Evolutionary conservation across 2,888 invertebrate species (phyloP), one percentile per base, ranked within the genome.

Genomic region (Diaphora mendica): DNA sequence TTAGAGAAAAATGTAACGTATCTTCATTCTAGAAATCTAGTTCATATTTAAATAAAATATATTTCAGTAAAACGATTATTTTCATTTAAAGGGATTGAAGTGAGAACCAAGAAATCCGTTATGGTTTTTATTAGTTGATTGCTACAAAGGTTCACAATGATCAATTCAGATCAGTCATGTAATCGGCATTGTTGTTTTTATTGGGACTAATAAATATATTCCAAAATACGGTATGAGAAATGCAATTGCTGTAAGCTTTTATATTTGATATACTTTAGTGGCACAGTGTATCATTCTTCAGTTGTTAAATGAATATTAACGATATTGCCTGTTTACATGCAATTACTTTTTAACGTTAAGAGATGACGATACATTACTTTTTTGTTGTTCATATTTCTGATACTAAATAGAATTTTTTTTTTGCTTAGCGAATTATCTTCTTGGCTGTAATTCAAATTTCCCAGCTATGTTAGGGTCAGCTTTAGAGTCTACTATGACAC

Each of bases 1-100:
- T 13, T 55, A 73, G 35, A 75, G 59, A 72, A 82, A 80, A 74
- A 76, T 77, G 59, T 44, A 44, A 51, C 51, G 51, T 33, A 68
- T 72, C 35, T 59, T 65, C 20, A 39, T 33, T 70, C 23, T 30
- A 51, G 5, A 3, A 68, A 67, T 33, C 67, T 76, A 76, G 72
- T 75, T 69, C 68, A 72, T 76, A 62, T 39, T 39, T 15, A 42
- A 42, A 42, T 71, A 65, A 39, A 72, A n/a, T 70, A 64, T 75
- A 77, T 67, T 26, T 17, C 26, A 70, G 67, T 55, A 72, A 71
- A 70, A 66, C 75, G 68, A 55, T 13, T 68, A 73, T 69, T 75
- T 48, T 48, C 0, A 66, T 76, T 74, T 82, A 64, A 75, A 20
- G 48, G 20, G 23, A 75, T 72, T 70, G 72, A 64, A 80, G 33